Evolutionary conservation across 2,888 invertebrate species (phyloP).

Genomic region (Lissocephala sabroskyi): DNA sequence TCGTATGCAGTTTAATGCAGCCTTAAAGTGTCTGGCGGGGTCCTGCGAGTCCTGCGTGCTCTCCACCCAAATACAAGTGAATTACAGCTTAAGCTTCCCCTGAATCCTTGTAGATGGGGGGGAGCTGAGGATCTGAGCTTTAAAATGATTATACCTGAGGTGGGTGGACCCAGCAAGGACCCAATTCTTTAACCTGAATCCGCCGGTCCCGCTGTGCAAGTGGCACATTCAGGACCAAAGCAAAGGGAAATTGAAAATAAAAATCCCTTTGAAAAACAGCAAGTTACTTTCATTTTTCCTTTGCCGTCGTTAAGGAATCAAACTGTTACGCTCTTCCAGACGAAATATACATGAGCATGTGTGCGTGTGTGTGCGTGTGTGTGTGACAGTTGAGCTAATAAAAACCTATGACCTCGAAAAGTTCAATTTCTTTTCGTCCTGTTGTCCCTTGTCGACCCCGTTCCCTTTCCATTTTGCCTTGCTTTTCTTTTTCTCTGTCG

Average conservation of each 20-base stretch:
- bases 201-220: too few species aligned
- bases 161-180: too few species aligned
- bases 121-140: too few species aligned
- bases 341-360: constrained; percentile 55
- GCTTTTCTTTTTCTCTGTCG: too few species aligned
- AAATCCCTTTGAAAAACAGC: constrained; percentile 24
- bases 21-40: not conserved
- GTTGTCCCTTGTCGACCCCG: not conserved
- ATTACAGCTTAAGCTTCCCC: constrained; percentile 3
- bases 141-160: too few species aligned
- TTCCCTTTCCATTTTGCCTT: not conserved
- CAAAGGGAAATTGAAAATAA: constrained; percentile 1
- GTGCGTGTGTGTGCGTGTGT: constrained; percentile 5
- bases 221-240: not conserved
- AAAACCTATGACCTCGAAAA: constrained; percentile 61
- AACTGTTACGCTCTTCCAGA: constrained; percentile 59
- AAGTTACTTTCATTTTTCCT: too few species aligned
- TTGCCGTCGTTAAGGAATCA: constrained; percentile 29
- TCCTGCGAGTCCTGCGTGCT: too few species aligned
- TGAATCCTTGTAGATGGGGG: too few species aligned
- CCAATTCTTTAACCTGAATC: too few species aligned
- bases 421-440: constrained; percentile 48
- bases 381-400: constrained; percentile 38
- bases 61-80: not conserved
- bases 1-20: not conserved